A percentile compares a stretch with the other conserved stretches of the same genome.
Conservation (phyloP, 2,113 vertebrate genomes). For the Athene cunicularia region DNA sequence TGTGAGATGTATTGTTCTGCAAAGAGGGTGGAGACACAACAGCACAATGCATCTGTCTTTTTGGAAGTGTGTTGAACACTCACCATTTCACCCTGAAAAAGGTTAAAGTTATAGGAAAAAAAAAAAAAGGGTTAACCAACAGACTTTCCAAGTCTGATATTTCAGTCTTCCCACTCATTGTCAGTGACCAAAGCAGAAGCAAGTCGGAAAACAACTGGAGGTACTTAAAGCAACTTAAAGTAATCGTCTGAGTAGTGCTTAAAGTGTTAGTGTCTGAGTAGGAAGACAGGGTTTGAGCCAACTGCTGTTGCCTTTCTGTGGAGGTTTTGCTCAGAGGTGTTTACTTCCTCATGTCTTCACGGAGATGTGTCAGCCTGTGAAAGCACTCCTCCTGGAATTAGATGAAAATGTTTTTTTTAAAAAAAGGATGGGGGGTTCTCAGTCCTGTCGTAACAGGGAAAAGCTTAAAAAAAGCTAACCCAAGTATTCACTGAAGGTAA, state of each 20-base stretch:
- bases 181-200: not conserved
- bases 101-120: not conserved
- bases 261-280: conserved; percentile 7
- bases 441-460: conserved; percentile 14
- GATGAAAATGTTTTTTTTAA: not conserved
- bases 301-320: conserved; percentile 14
- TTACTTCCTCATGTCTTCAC: conserved; percentile 51
- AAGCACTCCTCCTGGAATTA: conserved; percentile 44
- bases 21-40: not conserved
- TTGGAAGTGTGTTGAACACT: not conserved
- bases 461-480: conserved; percentile 10
- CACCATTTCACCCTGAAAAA: not conserved
- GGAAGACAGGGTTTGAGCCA: conserved; percentile 18
- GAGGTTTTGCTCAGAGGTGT: not conserved
- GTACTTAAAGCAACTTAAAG: not conserved
- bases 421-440: not conserved
- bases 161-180: not conserved
- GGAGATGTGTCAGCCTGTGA: conserved; percentile 48
- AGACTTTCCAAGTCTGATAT: not conserved
- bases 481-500: not conserved
- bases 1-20: not conserved
- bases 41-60: not conserved
- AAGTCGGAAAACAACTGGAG: not conserved
- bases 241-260: not conserved
- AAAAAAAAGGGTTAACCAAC: not conserved